These are phyloP conservation scores for Rhingia campestris DNA, from an alignment of 2,888 invertebrate genomes.

Conservation along the genomic window DNA sequence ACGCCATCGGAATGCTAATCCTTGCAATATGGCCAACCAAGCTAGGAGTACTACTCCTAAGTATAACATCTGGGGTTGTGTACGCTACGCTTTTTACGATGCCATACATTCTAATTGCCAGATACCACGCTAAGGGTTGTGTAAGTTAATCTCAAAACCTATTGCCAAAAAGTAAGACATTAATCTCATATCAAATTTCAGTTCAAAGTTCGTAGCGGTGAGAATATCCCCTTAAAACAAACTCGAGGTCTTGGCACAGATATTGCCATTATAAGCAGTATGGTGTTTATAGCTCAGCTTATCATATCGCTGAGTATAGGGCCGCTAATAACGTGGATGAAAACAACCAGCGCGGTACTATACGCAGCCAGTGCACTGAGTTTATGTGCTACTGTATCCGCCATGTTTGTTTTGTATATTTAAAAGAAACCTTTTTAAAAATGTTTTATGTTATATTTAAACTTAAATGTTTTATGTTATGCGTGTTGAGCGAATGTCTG, in stretches of 20 bases:
- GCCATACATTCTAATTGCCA: conserved; percentile 82
- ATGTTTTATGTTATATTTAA: not conserved
- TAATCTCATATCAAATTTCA: conserved; percentile 62
- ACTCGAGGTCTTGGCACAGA: conserved; percentile 83
- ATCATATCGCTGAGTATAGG: conserved; percentile 81
- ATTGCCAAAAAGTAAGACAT: not conserved
- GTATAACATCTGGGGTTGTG: conserved; percentile 82
- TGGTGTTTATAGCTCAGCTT: conserved; percentile 82
- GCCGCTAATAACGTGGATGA: conserved; percentile 79
- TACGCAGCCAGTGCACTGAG: conserved; percentile 82
- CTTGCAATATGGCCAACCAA: conserved; percentile 82
- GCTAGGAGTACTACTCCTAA: conserved; percentile 81
- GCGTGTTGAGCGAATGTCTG: conserved; percentile 55
- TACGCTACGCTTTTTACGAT: conserved; percentile 83
- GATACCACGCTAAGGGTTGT: conserved; percentile 82
- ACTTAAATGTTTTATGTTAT: conserved; percentile 3
- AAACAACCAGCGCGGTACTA: conserved; percentile 81
- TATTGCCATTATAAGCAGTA: conserved; percentile 82
- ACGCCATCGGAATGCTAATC: conserved; percentile 82
- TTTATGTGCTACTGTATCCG: conserved; percentile 81
- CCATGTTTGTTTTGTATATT: conserved; percentile 82
- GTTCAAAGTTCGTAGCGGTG: conserved; percentile 80
- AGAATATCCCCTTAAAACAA: conserved; percentile 81
- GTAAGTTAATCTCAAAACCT: conserved; percentile 78
- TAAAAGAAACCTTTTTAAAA: conserved; percentile 67